A percentile compares a stretch with the other conserved stretches of the same genome.
These are phyloP conservation scores for Sylvia borin DNA, from an alignment of 2,797 vertebrate species.

Conservation along the genomic window DNA sequence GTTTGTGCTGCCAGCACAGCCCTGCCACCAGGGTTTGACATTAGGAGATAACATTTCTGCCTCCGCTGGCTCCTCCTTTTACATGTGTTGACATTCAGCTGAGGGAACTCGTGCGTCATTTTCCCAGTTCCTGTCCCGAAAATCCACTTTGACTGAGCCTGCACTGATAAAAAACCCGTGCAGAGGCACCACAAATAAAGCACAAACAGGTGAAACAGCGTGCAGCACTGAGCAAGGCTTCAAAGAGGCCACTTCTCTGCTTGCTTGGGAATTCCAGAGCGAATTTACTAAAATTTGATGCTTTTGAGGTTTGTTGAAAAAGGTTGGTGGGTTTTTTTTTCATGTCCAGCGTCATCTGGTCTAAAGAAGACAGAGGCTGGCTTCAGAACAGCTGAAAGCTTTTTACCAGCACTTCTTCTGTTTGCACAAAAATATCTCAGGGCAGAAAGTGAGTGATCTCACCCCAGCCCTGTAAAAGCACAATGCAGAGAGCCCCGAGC, in stretches of 20 bases:
- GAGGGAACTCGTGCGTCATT: neutral
- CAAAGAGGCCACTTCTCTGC: neutral
- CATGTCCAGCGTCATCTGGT: neutral
- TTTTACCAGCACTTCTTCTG: neutral
- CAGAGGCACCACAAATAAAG: neutral
- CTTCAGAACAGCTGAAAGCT: neutral
- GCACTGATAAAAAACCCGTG: neutral
- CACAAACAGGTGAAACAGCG: fast-evolving
- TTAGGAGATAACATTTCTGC: neutral
- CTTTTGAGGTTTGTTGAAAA: neutral
- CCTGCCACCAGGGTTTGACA: neutral
- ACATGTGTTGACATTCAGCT: neutral
- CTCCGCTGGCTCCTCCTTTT: neutral
- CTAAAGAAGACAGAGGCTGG: neutral
- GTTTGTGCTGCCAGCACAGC: neutral
- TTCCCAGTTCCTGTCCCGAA: conserved; percentile 10
- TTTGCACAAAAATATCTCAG: neutral
- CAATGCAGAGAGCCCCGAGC: neutral
- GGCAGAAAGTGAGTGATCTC: neutral
- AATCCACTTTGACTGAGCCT: neutral
- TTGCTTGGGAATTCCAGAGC: neutral
- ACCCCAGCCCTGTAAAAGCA: neutral
- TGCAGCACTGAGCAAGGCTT: neutral
- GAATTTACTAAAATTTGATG: neutral
- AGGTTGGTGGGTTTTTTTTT: neutral